Evolutionary conservation across 2,113 vertebrate species (phyloP), one percentile per base, ranked within the genome.

Genomic region (Monopterus albus): DNA sequence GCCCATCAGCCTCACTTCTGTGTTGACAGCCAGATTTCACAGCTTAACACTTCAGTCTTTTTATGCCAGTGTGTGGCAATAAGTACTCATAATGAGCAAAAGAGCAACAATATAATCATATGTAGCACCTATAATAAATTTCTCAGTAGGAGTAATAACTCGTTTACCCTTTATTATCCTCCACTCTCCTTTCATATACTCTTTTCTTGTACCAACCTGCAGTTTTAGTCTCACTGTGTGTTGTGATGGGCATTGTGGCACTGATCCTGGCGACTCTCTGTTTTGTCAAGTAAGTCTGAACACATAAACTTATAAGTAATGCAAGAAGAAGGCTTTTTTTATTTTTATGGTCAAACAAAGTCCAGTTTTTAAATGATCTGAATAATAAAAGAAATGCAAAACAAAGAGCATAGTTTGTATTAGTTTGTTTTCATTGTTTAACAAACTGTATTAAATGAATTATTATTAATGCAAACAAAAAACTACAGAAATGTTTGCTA

Each of bases 211-310:
- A 2, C 66, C 28, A 1, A 9, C 47, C 47, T 72, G 20, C 90
- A 98, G 97, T 95, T 51, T 76, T 98, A 66, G 92, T 95, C 1
- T 88, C 94, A 2, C 74, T 92, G 47, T 95, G 93, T 87, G 93
- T 94, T 0, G 59, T 93, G 31, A 87, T 95, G 0, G 96, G 96
- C 1, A 66, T 87, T 1, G 81, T 93, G 0, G 94, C 94, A 0
- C 69, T 99, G 47, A 83, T 94, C 0, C 42, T 96, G 84, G 94
- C 95, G 0, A 89, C 89, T 0, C 38, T 94, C 21, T 98, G 94
- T 86, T 97, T 89, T 91, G 82, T 94, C 89, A 96, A 95, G 97
- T 97, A 87, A 95, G 94, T 82, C 58, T 17, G 5, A 57, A 40
- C 28, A 38, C 17, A 3, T 6, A 2, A 12, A 65, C 36, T 17